Conservation (phyloP, 2,797 vertebrate genomes). For the Fistularia commersonii region DNA sequence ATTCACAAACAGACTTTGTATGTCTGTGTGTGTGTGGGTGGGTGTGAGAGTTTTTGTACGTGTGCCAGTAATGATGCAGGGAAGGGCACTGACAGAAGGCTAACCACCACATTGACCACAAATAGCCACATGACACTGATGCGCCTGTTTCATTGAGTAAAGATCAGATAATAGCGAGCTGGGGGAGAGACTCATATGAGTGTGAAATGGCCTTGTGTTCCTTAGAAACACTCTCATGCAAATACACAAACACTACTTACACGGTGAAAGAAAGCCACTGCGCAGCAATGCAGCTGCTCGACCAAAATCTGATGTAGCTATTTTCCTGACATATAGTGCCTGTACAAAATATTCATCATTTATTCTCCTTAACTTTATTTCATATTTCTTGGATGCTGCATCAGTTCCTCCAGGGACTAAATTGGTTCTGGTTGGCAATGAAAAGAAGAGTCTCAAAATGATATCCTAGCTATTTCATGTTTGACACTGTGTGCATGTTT, state of each 20-base stretch:
- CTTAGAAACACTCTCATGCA: background rate
- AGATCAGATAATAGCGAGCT: background rate
- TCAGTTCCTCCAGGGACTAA: too few relatives aligned
- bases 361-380: too few relatives aligned
- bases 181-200: conserved; percentile 5
- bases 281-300: background rate
- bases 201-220: conserved; percentile 14
- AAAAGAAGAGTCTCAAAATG: too few relatives aligned
- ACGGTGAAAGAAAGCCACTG: conserved; percentile 8
- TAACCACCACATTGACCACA: conserved; percentile 21
- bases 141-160: conserved; percentile 34
- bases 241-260: background rate
- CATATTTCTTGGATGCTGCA: too few relatives aligned
- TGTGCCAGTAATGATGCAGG: conserved; percentile 26
- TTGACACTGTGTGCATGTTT: background rate
- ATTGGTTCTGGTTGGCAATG: too few relatives aligned
- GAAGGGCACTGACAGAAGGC: conserved; percentile 16
- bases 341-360: too few relatives aligned
- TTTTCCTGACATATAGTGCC: too few relatives aligned
- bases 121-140: conserved; percentile 30
- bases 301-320: too few relatives aligned
- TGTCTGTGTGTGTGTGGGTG: conserved; percentile 3
- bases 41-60: conserved; percentile 10
- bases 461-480: background rate
- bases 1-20: conserved; percentile 31